Base-by-base conservation (phyloP, 1,140 invertebrate genomes). In the Pachyrhynchus sulphureomaculatus region DNA sequence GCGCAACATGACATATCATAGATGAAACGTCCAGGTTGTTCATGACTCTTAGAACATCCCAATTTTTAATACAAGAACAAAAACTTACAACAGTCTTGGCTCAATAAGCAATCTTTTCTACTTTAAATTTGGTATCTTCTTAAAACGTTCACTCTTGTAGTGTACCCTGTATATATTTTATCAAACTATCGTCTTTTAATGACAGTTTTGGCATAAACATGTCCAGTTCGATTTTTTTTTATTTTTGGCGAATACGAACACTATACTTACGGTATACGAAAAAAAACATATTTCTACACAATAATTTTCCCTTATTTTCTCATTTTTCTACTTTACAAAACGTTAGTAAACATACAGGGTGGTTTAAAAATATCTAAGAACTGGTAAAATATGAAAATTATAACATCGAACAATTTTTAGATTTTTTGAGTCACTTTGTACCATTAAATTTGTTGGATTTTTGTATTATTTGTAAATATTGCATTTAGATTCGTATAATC, bases 391-490 rank as follows among this genome's bases (percentile, higher is more conserved):
- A 6, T 3, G 5, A 29, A 29, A 29, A 29, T 9, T 29, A 6
- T 6, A 29, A 29, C 2, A 2, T 1, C 3, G n/a, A 39, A 2
- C 6, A 17, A 4, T 10, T 18, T 15, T 39, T 18, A 12, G 13
- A 17, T 13, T 2, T 18, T 3, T 13, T 18, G 5, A 37, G 12
- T 4, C 15, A 17, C 34, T 13, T n/a, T n/a, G 12, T 13, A n/a
- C 2, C 13, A 10, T 1, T 10, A 13, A 32, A 10, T 49, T n/a
- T 49, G 9, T 26, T 18, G 9, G 6, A 20, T 29, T 34, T n/a
- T 29, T 49, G 23, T 49, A 33, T 49, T n/a, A 49, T 49, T 49
- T 49, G 47, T 49, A 49, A 15, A 49, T 33, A 49, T 34, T 49
- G 47, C 34, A 49, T 2, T 26, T 29, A 29, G 13, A 29, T 21